These are phyloP conservation scores for Porites evermanni DNA, from an alignment of 92 coral and sea anemone species.

Conservation along the genomic window DNA sequence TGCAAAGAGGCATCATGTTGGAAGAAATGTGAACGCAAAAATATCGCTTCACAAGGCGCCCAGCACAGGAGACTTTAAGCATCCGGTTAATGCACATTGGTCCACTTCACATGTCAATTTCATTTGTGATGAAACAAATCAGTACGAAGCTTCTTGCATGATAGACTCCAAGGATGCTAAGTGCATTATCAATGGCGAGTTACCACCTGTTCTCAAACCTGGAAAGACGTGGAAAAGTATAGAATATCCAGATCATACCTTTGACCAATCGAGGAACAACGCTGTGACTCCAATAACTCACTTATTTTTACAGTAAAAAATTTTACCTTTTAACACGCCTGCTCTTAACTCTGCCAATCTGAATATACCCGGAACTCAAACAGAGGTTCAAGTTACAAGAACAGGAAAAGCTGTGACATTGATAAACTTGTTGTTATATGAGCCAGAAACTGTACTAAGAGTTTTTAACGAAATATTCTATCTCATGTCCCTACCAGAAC, in stretches of 20 bases:
- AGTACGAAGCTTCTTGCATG: slow-evolving; percentile 35
- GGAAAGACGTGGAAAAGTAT: slow-evolving; percentile 10
- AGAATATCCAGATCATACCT: slow-evolving; percentile 2
- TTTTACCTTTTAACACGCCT: neutral
- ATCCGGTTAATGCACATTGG: slow-evolving; percentile 72
- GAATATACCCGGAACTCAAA: neutral
- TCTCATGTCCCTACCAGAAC: slow-evolving; percentile 54
- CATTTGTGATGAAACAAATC: slow-evolving; percentile 58
- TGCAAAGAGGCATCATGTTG: slow-evolving; percentile 72
- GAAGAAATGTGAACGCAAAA: slow-evolving; percentile 66
- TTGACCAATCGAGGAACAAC: slow-evolving; percentile 8
- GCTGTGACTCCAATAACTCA: slow-evolving; percentile 10
- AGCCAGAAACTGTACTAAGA: slow-evolving; percentile 64
- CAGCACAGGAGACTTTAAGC: slow-evolving; percentile 62
- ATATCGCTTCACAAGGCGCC: slow-evolving; percentile 69
- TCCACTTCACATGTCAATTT: slow-evolving; percentile 68
- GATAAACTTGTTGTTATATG: slow-evolving; percentile 50
- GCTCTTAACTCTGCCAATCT: slow-evolving; percentile 1
- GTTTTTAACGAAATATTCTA: slow-evolving; percentile 58
- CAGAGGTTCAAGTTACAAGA: slow-evolving; percentile 49
- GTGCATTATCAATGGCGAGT: slow-evolving; percentile 13
- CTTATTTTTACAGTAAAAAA: neutral
- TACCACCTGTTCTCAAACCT: slow-evolving; percentile 28
- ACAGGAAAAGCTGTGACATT: slow-evolving; percentile 65
- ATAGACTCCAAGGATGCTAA: slow-evolving; percentile 22